phyloP scores from a whole-genome alignment of 1,140 invertebrate species.

The Cydia fagiglandana region DNA sequence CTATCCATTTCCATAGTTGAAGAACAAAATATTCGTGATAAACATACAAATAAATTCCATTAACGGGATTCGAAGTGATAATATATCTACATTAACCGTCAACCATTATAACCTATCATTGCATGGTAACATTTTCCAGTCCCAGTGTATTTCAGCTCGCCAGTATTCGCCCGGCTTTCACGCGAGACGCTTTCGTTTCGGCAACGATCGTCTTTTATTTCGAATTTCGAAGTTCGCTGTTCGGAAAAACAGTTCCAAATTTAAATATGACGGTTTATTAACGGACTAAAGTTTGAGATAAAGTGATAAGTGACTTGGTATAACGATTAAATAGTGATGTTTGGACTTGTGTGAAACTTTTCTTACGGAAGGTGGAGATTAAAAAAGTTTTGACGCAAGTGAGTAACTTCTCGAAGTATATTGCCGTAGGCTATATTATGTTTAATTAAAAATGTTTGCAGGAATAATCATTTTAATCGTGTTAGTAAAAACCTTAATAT shows the following conservation, averaged over 20 bases:
- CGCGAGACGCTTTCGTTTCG: not conserved
- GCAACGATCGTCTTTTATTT: not conserved
- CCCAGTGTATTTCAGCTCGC: not conserved
- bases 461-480: too few relatives aligned
- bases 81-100: too few relatives aligned
- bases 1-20: too few relatives aligned
- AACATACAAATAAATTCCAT: not conserved
- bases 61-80: not conserved
- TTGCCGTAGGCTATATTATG: not conserved
- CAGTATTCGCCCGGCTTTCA: not conserved
- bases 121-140: too few relatives aligned
- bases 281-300: not conserved
- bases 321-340: constrained; percentile 1
- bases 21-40: too few relatives aligned
- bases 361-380: constrained; percentile 10
- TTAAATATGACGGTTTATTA: not conserved
- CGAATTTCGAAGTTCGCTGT: constrained; percentile 21
- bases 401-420: constrained; percentile 1
- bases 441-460: too few relatives aligned
- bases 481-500: too few relatives aligned
- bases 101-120: too few relatives aligned
- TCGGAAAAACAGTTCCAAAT: not conserved
- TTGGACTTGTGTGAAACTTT: constrained; percentile 14
- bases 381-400: constrained; percentile 20
- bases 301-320: constrained; percentile 25